Base-by-base conservation (phyloP, 2,113 vertebrate genomes). In the Bubo scandiacus region DNA sequence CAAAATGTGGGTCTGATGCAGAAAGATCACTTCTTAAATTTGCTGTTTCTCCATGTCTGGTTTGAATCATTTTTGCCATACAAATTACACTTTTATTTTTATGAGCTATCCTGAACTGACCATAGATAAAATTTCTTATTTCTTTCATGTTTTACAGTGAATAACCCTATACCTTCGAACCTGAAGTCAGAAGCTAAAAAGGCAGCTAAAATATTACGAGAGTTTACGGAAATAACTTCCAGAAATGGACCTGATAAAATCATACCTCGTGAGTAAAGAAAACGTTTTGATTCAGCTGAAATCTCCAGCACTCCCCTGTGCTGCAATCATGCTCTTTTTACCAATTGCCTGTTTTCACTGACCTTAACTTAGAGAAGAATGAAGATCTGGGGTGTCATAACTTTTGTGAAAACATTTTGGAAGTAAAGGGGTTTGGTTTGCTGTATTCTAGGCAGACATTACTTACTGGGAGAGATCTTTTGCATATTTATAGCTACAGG, bases 141-240 rank as follows among this genome's bases (percentile, higher is more conserved):
- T 84, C 45, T 91, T 97, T 74, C 26, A 34, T 91, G 34, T 94
- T 80, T 97, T 97, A 62, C 95, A 99, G 99, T 99, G 99, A 99
- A 98, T 97, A 99, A 99, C 83, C 99, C 99, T 38, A 99, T 99
- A 96, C 99, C 99, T 66, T 98, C 99, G 73, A 99, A 99, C 88
- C 82, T 99, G 91, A 99, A 98, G 94, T 99, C 99, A 9, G 99
- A 99, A 98, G 98, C 99, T 34, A 99, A 99, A 98, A 99, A 99
- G 81, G 99, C 99, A 40, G 99, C 99, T 79, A 99, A 99, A 98
- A 99, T 99, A 97, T 97, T 99, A 58, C 97, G 98, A 97, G 99
- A 99, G 80, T 99, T 99, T 98, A 99, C 99, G 2, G 98, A 99
- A 94, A 99, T 99, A 97, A 98, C 98, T 95, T 99, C 98, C 81